Evolutionary conservation across 2,113 vertebrate genomes (phyloP).

Genomic region (Passer montanus): DNA sequence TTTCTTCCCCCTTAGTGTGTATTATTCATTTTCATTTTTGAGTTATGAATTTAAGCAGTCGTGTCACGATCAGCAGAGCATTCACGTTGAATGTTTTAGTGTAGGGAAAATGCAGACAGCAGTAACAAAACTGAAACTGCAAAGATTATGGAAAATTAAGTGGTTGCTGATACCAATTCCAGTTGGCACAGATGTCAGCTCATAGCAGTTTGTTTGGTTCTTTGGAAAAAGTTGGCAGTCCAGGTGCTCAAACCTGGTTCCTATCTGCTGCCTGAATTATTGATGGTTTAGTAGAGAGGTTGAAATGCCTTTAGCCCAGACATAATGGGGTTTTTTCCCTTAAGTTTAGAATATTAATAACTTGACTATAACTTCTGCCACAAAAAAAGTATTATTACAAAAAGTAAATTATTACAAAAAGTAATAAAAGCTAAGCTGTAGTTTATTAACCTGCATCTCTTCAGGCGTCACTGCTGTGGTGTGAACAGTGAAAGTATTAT

Average conservation of each 20-base stretch:
- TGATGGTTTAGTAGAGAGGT: background rate
- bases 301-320: background rate
- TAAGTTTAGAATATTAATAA: background rate
- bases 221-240: background rate
- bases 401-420: too few relatives aligned
- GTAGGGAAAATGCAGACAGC: background rate
- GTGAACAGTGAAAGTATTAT: too few relatives aligned
- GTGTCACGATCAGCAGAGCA: accelerated
- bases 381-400: too few relatives aligned
- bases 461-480: background rate
- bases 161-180: background rate
- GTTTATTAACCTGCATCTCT: background rate
- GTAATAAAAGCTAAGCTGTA: accelerated
- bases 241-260: background rate
- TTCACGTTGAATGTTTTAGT: background rate
- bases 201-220: background rate
- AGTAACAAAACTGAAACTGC: background rate
- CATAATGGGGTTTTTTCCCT: accelerated
- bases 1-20: accelerated
- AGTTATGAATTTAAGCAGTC: background rate
- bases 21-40: background rate
- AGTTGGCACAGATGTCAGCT: background rate
- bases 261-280: background rate
- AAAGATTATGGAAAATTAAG: background rate
- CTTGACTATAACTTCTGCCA: background rate